These are phyloP conservation scores for Gracilinanus agilis DNA, from an alignment of 2,113 vertebrate genomes.

Conservation along the genomic window DNA sequence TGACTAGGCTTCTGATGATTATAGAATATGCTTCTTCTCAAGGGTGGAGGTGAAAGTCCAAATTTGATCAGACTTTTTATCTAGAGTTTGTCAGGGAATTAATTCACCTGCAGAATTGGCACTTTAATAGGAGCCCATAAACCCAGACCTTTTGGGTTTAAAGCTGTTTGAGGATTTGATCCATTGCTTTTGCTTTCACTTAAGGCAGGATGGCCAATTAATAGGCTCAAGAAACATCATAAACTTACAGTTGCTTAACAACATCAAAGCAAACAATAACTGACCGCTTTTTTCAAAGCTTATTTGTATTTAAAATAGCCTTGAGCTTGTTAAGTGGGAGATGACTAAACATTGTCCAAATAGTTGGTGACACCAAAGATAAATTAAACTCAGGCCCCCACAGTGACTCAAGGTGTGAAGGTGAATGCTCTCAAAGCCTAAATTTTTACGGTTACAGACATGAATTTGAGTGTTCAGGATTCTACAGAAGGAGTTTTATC, in stretches of 20 bases:
- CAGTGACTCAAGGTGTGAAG: constrained; percentile 10
- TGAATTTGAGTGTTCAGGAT: not conserved
- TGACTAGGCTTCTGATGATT: not conserved
- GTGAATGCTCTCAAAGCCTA: not conserved
- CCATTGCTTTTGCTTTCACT: constrained; percentile 60
- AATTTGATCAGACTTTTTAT: not conserved
- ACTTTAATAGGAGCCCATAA: not conserved
- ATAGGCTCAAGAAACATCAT: constrained; percentile 77
- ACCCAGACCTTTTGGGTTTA: not conserved
- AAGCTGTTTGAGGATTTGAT: constrained; percentile 74
- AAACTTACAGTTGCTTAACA: constrained; percentile 81
- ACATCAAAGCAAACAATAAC: constrained; percentile 78
- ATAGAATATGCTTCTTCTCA: not conserved
- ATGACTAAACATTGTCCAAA: constrained; percentile 56
- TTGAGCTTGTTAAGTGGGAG: constrained; percentile 59
- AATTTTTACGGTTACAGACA: not conserved
- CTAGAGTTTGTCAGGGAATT: not conserved
- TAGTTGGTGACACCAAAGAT: constrained; percentile 58
- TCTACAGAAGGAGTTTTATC: not conserved
- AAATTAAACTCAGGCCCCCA: constrained; percentile 47
- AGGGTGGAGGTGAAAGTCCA: not conserved
- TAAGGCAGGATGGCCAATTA: constrained; percentile 68
- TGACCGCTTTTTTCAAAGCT: constrained; percentile 68
- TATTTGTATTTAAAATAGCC: constrained; percentile 80
- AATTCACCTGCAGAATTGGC: not conserved